phyloP scores from a whole-genome alignment of 2,797 vertebrate species.

The Cuniculus paca region DNA sequence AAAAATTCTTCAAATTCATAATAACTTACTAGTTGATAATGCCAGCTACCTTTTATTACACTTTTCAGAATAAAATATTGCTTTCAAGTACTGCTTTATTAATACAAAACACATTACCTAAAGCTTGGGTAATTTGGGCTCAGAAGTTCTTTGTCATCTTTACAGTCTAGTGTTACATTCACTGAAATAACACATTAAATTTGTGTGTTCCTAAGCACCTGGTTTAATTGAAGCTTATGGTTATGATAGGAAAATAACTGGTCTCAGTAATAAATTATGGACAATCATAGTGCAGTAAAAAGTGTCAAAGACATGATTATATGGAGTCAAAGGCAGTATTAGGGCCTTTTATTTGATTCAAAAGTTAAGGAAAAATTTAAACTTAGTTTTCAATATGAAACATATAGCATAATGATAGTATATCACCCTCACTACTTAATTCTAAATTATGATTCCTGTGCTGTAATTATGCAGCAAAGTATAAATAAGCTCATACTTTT shows the following conservation, averaged over 20 bases:
- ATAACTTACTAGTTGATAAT: constrained; percentile 86
- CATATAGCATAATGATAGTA: not conserved
- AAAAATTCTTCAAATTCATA: constrained; percentile 85
- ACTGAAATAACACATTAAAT: constrained; percentile 85
- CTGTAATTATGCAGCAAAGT: constrained; percentile 57
- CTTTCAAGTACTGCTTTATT: constrained; percentile 78
- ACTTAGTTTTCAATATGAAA: constrained; percentile 32
- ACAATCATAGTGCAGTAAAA: not conserved
- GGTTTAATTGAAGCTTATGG: constrained; percentile 83
- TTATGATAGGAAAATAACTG: constrained; percentile 57
- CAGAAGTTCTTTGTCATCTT: constrained; percentile 85
- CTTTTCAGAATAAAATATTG: constrained; percentile 87
- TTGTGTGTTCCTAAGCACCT: constrained; percentile 84
- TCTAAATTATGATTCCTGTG: not conserved
- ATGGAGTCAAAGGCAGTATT: constrained; percentile 21
- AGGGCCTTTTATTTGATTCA: constrained; percentile 6
- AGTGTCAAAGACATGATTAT: not conserved
- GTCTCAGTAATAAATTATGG: constrained; percentile 58
- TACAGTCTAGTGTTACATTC: constrained; percentile 77
- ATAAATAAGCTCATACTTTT: not conserved
- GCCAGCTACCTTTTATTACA: constrained; percentile 85
- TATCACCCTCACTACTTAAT: constrained; percentile 44
- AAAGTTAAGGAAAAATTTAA: not conserved
- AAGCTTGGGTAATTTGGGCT: constrained; percentile 81
- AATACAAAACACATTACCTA: constrained; percentile 84